Percentiles rank a stretch among this genome's conserved stretches.
phyloP scores from a whole-genome alignment of 2,113 vertebrate species.

The Gasterosteus nipponicus region DNA sequence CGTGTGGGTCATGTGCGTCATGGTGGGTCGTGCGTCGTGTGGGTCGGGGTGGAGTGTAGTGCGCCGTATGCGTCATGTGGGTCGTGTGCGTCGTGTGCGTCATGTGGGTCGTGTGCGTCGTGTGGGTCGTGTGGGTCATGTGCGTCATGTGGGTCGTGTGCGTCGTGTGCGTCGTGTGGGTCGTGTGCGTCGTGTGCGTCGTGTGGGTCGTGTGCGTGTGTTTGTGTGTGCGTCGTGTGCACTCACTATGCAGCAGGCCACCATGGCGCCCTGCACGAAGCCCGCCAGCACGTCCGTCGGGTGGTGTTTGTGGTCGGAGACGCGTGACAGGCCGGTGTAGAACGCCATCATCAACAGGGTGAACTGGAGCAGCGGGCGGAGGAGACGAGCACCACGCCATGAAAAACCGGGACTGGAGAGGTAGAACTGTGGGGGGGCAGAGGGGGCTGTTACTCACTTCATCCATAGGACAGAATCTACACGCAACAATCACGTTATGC shows the following conservation, averaged over 20 bases:
- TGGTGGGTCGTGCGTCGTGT: no score
- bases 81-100: no score
- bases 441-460: neutral
- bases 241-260: conserved; percentile 86
- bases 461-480: neutral
- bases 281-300: conserved; percentile 93
- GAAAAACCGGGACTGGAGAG: conserved; percentile 96
- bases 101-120: no score
- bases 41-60: no score
- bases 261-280: conserved; percentile 93
- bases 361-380: conserved; percentile 95
- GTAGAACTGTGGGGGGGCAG: conserved; percentile 85
- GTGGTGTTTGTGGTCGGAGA: conserved; percentile 97
- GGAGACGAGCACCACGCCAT: conserved; percentile 94
- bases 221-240: neutral
- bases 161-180: no score
- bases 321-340: conserved; percentile 94
- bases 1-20: no score
- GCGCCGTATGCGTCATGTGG: no score
- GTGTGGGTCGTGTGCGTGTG: neutral
- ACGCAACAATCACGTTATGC: neutral
- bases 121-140: no score
- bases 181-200: neutral
- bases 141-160: no score
- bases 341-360: conserved; percentile 97